Evolutionary conservation across 1,140 invertebrate genomes (phyloP).

Genomic region (Drosophila mayri): DNA sequence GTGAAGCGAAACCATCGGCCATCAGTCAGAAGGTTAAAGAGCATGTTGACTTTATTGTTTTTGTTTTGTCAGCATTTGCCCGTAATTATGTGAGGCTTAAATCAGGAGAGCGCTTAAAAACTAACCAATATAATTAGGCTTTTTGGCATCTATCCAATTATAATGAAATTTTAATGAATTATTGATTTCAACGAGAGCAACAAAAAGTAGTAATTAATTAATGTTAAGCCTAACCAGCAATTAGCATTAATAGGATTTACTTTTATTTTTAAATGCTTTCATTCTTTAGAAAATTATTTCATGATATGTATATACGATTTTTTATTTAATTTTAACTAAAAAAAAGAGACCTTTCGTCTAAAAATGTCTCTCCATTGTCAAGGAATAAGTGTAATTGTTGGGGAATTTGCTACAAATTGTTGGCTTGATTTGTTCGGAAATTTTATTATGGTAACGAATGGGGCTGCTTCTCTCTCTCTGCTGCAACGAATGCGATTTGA

Average conservation of each 20-base stretch:
- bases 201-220: slow-evolving; percentile 23
- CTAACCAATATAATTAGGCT: slow-evolving; percentile 16
- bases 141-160: slow-evolving; percentile 18
- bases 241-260: neutral
- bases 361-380: slow-evolving; percentile 44
- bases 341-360: neutral
- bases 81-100: slow-evolving; percentile 8
- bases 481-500: slow-evolving; percentile 53
- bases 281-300: neutral
- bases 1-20: slow-evolving; percentile 6
- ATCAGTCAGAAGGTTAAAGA: slow-evolving; percentile 19
- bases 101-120: slow-evolving; percentile 14
- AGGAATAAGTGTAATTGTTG: slow-evolving; percentile 10
- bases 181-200: slow-evolving; percentile 6
- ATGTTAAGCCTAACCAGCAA: neutral
- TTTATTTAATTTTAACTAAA: neutral
- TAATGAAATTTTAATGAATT: slow-evolving; percentile 23
- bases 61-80: neutral
- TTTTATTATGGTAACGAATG: slow-evolving; percentile 69
- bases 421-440: slow-evolving; percentile 68
- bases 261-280: neutral
- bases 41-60: neutral
- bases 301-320: no score
- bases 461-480: neutral
- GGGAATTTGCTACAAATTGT: slow-evolving; percentile 55